Percentiles rank a stretch among this genome's conserved stretches.
Conservation (phyloP, 2,113 vertebrate genomes). For the Dromas ardeola region DNA sequence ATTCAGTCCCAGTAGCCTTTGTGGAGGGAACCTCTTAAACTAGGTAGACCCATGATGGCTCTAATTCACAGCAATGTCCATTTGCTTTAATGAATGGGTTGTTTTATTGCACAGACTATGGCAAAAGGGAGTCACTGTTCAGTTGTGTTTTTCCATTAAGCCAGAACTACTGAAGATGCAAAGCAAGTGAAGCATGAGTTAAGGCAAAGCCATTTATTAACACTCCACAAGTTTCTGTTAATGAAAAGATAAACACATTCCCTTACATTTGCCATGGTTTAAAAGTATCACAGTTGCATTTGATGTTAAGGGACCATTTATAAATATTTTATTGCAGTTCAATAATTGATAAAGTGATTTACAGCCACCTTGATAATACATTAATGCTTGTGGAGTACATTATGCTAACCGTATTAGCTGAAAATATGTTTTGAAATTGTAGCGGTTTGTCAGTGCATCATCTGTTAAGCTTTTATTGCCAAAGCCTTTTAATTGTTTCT, state of each 20-base stretch:
- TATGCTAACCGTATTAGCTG: constrained; percentile 28
- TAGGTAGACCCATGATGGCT: neutral
- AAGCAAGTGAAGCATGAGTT: neutral
- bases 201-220: neutral
- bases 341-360: constrained; percentile 67
- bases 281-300: neutral
- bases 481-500: constrained; percentile 36
- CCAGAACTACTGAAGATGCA: neutral
- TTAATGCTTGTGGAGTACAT: neutral
- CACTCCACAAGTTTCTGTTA: neutral
- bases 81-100: neutral
- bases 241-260: constrained; percentile 2
- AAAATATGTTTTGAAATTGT: constrained; percentile 40
- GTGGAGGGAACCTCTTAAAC: neutral
- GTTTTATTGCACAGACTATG: neutral
- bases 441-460: neutral
- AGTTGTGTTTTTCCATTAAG: neutral
- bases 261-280: neutral
- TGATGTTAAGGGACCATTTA: constrained; percentile 30
- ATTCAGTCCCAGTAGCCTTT: neutral
- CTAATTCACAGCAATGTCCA: neutral
- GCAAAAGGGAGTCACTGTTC: neutral
- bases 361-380: constrained; percentile 7
- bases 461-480: constrained; percentile 39
- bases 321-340: constrained; percentile 51